Conservation (phyloP, 2,113 vertebrate genomes). For the Psittacus erithacus region DNA sequence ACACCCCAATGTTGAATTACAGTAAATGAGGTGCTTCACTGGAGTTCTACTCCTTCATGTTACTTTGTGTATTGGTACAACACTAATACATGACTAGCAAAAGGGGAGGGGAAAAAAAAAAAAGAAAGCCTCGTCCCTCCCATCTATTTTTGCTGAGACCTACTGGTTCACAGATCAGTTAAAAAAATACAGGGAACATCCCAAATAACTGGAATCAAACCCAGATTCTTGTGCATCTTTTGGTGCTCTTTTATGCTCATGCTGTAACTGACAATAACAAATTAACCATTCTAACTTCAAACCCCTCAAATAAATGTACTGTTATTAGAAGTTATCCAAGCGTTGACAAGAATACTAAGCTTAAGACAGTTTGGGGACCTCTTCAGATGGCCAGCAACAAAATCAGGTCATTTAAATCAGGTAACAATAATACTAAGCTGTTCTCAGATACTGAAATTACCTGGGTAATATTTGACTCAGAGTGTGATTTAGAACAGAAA, state of each 20-base stretch:
- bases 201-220: background rate
- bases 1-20: background rate
- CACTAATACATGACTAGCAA: fast-evolving
- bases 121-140: background rate
- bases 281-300: background rate
- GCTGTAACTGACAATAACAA: background rate
- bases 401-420: background rate
- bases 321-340: background rate
- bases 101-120: background rate
- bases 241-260: background rate
- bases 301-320: background rate
- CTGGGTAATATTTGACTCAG: background rate
- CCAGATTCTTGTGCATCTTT: background rate
- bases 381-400: background rate
- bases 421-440: background rate
- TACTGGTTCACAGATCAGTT: background rate
- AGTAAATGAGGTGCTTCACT: background rate
- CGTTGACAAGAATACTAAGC: background rate
- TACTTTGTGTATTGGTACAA: background rate
- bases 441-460: background rate
- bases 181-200: background rate
- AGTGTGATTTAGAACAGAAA: background rate
- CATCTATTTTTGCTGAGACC: background rate
- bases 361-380: background rate
- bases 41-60: background rate